A percentile compares a stretch with the other conserved stretches of the same genome.
Conservation (phyloP, 2,113 vertebrate species). For the Thomomys bottae region DNA sequence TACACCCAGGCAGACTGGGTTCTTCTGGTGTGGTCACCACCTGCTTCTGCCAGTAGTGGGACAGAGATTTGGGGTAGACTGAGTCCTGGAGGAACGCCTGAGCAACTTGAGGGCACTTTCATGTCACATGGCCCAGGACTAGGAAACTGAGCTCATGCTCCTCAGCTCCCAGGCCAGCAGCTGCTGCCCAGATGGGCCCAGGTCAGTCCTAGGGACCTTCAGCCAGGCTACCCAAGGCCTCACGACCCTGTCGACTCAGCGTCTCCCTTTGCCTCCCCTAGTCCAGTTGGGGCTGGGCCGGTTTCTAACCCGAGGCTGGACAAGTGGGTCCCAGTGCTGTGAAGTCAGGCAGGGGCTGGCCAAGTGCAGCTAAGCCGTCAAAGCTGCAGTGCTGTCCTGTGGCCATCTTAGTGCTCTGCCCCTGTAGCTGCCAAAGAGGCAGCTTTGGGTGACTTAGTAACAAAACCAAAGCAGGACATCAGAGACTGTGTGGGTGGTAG, state of each 20-base stretch:
- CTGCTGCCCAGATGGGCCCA: rapidly evolving
- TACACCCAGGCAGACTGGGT: too few relatives aligned
- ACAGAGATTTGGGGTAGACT: too few relatives aligned
- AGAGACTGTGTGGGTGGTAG: not conserved
- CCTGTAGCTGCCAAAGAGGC: not conserved
- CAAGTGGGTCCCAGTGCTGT: too few relatives aligned
- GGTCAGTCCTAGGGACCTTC: not conserved
- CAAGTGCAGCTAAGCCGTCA: not conserved
- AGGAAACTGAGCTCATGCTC: not conserved
- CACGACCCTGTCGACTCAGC: rapidly evolving
- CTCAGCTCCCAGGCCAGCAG: not conserved
- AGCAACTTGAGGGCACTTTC: not conserved
- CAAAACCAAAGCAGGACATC: not conserved
- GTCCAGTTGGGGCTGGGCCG: too few relatives aligned
- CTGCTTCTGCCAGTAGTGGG: too few relatives aligned
- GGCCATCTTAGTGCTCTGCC: too few relatives aligned
- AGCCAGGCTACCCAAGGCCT: not conserved
- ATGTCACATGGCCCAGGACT: too few relatives aligned
- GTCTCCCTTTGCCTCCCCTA: not conserved
- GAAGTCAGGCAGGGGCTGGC: not conserved
- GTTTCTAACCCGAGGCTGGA: too few relatives aligned
- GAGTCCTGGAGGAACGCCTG: not conserved
- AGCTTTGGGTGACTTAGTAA: not conserved
- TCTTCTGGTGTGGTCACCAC: too few relatives aligned
- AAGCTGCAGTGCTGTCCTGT: too few relatives aligned